A percentile compares a stretch with the other conserved stretches of the same genome.
Conservation (phyloP, 2,113 vertebrate species). For the Theristicus caerulescens region DNA sequence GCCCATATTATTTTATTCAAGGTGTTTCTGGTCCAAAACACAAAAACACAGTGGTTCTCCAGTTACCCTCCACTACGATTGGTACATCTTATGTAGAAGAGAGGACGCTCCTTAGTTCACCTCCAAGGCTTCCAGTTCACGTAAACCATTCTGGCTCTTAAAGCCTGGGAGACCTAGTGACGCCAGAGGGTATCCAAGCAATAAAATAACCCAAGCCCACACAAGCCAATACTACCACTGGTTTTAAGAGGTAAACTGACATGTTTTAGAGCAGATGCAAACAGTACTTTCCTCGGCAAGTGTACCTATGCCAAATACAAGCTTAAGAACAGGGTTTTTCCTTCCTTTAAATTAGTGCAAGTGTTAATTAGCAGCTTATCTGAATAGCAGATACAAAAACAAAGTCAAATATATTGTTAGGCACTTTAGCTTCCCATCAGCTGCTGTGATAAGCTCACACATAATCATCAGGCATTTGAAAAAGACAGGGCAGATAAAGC, state of each 20-base stretch:
- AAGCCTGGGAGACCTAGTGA: background rate
- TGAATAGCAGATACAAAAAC: background rate
- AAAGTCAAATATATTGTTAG: background rate
- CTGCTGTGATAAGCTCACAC: background rate
- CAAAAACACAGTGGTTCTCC: background rate
- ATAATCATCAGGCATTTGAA: background rate
- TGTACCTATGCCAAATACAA: background rate
- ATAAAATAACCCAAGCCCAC: background rate
- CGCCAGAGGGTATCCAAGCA: background rate
- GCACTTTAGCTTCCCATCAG: background rate
- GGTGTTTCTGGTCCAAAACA: background rate
- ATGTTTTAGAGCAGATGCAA: background rate
- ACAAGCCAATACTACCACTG: background rate
- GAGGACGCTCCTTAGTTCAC: background rate
- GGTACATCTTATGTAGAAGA: background rate
- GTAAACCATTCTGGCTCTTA: background rate
- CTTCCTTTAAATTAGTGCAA: background rate
- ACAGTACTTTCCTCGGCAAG: background rate
- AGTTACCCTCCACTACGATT: background rate
- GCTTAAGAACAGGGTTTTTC: background rate
- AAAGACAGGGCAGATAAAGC: constrained; percentile 1
- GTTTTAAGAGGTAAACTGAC: background rate
- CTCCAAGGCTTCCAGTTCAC: background rate
- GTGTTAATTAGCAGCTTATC: constrained; percentile 35
- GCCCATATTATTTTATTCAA: background rate